Conservation (phyloP, 2,888 invertebrate genomes). For the Eupeodes luniger region DNA sequence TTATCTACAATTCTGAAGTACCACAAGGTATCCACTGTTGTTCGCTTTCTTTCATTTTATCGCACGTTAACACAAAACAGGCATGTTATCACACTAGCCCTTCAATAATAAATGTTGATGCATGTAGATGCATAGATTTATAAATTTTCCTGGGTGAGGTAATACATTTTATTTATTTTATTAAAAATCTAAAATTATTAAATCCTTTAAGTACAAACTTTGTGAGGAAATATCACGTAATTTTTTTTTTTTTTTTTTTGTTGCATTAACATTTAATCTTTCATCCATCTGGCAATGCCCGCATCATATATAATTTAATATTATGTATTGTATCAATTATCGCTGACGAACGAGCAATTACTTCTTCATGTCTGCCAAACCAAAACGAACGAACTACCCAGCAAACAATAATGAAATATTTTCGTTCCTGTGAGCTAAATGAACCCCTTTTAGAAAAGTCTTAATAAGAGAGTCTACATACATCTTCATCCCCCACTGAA, state of each 20-base stretch:
- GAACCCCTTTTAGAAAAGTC: conserved; percentile 57
- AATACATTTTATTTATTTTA: too few species aligned
- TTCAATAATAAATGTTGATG: too few species aligned
- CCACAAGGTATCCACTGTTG: too few species aligned
- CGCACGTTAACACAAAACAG: too few species aligned
- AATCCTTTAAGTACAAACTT: too few species aligned
- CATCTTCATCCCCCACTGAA: conserved; percentile 33
- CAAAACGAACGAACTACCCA: conserved; percentile 39
- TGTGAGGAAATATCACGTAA: too few species aligned
- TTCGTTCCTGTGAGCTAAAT: background rate
- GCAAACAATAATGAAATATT: background rate
- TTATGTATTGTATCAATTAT: conserved; percentile 62
- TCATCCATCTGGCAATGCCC: conserved; percentile 14
- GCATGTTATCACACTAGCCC: too few species aligned
- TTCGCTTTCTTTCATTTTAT: too few species aligned
- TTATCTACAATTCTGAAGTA: too few species aligned
- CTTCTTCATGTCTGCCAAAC: conserved; percentile 53
- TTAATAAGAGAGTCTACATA: conserved; percentile 51
- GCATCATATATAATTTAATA: conserved; percentile 19
- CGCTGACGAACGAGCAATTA: conserved; percentile 66
- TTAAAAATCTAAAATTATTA: too few species aligned
- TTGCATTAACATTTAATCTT: background rate
- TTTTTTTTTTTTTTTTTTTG: background rate
- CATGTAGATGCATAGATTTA: too few species aligned
- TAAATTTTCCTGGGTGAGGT: too few species aligned